A percentile compares a stretch with the other conserved stretches of the same genome.
Conservation (phyloP, 2,888 invertebrate genomes). For the Lasiommata megera region DNA sequence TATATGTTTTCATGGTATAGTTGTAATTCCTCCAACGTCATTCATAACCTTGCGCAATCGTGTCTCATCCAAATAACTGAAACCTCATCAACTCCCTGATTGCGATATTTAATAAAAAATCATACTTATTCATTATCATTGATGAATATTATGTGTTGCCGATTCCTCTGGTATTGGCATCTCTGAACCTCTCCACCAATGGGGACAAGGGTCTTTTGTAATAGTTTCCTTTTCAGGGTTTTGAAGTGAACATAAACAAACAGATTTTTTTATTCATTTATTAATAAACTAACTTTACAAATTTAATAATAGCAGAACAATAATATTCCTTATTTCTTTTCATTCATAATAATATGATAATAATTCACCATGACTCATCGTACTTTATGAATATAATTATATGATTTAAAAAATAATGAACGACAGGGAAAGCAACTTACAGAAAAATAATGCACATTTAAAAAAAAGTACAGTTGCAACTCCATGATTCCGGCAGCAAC, state of each 20-base stretch:
- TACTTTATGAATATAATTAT: slow-evolving; percentile 79
- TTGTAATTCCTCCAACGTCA: no score
- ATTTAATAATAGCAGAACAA: slow-evolving; percentile 82
- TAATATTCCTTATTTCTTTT: slow-evolving; percentile 82
- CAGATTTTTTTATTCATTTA: slow-evolving; percentile 77
- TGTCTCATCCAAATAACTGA: no score
- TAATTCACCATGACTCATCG: slow-evolving; percentile 76
- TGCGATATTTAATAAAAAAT: no score
- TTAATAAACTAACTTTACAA: slow-evolving; percentile 82
- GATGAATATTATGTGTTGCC: no score
- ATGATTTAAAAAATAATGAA: slow-evolving; percentile 79
- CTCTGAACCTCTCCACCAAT: no score
- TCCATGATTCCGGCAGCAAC: slow-evolving; percentile 64
- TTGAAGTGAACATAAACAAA: slow-evolving; percentile 49
- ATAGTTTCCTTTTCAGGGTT: neutral
- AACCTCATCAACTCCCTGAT: no score
- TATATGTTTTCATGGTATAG: no score
- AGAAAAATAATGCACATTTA: slow-evolving; percentile 77
- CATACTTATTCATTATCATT: no score
- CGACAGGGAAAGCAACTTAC: slow-evolving; percentile 80
- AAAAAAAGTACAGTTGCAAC: slow-evolving; percentile 59
- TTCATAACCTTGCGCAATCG: no score
- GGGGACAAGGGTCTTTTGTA: neutral
- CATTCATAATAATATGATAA: slow-evolving; percentile 79
- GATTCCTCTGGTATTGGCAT: no score